Base-by-base conservation (phyloP, 2,113 vertebrate species). In the Muntiacus reevesi region DNA sequence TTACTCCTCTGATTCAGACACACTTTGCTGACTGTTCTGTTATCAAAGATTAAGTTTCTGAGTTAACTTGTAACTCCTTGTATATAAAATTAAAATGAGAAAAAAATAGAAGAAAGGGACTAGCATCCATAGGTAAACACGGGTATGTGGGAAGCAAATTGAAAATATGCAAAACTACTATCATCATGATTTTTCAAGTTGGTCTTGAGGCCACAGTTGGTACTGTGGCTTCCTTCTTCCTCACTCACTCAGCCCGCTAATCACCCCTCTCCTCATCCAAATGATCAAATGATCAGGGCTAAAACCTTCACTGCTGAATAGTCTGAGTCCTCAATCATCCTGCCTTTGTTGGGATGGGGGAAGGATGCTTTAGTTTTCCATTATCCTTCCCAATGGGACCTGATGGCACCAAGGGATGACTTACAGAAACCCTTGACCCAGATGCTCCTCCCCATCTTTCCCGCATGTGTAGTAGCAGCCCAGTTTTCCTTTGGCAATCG, bases 21-120 rank as follows among this genome's bases (percentile, higher is more conserved):
- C 81, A 12, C 87, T 57, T 76, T 76, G 67, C 74, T 45, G 94
- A 25, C 71, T 79, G 14, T n/a, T 62, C 89, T 79, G 62, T 30
- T 94, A 52, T 57, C 88, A 60, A 95, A 50, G 87, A 84, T 92
- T 62, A 30, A 55, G 94, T 84, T 93, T 82, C 60, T 43, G 40
- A 64, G 74, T 45, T 89, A 25, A 55, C 87, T 94, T 64, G 79
- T 54, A 60, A 27, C 15, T n/a, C 13, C 71, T 71, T 74, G 55
- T 11, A 54, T 14, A 19, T 83, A 62, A 95, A 79, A 81, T 90
- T 47, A 84, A 87, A 91, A 87, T 3, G 17, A 60, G 82, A 19
- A 60, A 52, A 54, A 54, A 21, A 47, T 33, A 60, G 57, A 12
- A 60, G 57, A 43, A 47, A 60, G 64, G 11, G 15, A 60, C 15